Conservation (phyloP, 2,797 vertebrate genomes). For the Sparidentex hasta region DNA sequence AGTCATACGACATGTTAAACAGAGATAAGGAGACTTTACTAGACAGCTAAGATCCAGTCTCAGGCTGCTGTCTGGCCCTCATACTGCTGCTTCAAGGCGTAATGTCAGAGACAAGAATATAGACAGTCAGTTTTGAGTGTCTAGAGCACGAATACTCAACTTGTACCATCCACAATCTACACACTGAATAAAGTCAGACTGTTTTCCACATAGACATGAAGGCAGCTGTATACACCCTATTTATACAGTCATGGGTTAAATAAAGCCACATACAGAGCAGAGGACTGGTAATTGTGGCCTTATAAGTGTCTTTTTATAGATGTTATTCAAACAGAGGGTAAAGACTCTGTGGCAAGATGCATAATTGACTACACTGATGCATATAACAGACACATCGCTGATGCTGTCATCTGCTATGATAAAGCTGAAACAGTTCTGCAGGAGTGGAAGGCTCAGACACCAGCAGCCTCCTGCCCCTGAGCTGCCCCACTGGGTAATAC, state of each 20-base stretch:
- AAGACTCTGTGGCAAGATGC: constrained; percentile 18
- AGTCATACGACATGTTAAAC: neutral
- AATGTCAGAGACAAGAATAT: neutral
- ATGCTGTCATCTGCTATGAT: constrained; percentile 32
- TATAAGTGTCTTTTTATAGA: constrained; percentile 57
- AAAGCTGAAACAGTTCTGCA: neutral
- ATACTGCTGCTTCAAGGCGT: neutral
- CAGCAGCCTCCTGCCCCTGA: neutral
- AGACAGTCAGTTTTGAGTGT: no score
- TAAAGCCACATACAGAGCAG: constrained; percentile 40
- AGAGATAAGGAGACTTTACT: neutral
- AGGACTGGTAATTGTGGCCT: constrained; percentile 57
- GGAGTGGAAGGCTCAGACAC: neutral
- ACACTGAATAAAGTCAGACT: constrained; percentile 2
- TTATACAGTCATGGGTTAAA: constrained; percentile 51
- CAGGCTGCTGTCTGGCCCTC: neutral
- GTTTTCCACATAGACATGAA: constrained; percentile 34
- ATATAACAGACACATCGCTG: constrained; percentile 38
- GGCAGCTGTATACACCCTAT: constrained; percentile 52
- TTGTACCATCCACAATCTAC: neutral
- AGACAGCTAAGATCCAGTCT: neutral
- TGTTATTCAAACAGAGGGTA: constrained; percentile 49
- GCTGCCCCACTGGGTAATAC: neutral
- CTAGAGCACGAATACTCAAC: neutral
- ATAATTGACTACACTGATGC: constrained; percentile 31